These are phyloP conservation scores for Cyprinodon brontotheroides DNA, from an alignment of 2,113 vertebrate genomes.

Conservation along the genomic window DNA sequence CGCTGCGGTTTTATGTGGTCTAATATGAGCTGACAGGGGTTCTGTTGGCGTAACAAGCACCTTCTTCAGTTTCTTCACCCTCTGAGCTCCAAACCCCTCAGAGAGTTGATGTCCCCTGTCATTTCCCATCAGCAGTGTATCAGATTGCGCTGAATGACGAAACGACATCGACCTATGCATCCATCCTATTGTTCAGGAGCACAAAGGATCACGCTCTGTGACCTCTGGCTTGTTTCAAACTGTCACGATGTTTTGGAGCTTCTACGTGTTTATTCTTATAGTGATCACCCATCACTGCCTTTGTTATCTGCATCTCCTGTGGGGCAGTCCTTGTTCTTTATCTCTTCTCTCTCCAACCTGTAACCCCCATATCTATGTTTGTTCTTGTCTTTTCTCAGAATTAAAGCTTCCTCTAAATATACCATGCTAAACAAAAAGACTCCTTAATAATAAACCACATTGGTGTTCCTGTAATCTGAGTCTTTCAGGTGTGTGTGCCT, in stretches of 20 bases:
- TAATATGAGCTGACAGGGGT: background rate
- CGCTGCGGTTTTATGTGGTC: background rate
- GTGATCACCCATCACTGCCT: background rate
- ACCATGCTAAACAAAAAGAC: conserved; percentile 61
- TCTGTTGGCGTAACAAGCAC: background rate
- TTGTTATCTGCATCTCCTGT: too few species aligned
- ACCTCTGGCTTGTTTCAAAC: background rate
- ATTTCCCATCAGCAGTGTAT: conserved; percentile 27
- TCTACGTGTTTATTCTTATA: background rate
- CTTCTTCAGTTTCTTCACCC: background rate
- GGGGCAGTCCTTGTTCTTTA: background rate
- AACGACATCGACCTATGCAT: background rate
- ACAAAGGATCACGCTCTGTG: conserved; percentile 26
- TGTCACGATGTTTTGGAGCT: background rate
- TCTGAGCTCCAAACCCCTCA: background rate
- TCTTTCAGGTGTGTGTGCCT: conserved; percentile 20
- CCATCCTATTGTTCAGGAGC: conserved; percentile 17
- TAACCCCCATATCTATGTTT: background rate
- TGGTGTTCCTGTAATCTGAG: conserved; percentile 66
- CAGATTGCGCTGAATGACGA: conserved; percentile 6
- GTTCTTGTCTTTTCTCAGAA: conserved; percentile 18
- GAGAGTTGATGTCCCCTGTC: conserved; percentile 14
- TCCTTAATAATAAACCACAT: conserved; percentile 60
- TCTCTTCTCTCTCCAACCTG: background rate
- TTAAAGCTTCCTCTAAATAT: conserved; percentile 71